These are phyloP conservation scores for Dolomedes plantarius DNA, from an alignment of 2,888 invertebrate species.

Conservation along the genomic window DNA sequence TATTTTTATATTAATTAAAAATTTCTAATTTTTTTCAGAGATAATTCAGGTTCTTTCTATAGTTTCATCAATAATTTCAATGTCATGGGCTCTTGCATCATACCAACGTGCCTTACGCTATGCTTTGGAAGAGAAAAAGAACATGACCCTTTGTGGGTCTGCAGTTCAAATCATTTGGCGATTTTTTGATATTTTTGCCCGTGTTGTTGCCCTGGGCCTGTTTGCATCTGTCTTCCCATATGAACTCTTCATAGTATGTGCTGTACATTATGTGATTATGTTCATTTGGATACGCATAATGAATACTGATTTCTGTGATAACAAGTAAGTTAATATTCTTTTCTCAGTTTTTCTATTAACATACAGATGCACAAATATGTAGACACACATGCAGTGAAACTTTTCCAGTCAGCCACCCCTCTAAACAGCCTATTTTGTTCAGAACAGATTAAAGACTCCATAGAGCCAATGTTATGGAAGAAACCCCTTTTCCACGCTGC, in stretches of 20 bases:
- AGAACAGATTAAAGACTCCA: no score
- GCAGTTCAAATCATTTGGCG: slow-evolving; percentile 89
- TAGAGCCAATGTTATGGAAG: no score
- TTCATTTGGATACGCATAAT: slow-evolving; percentile 76
- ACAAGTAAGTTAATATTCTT: slow-evolving; percentile 71
- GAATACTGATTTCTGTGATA: slow-evolving; percentile 73
- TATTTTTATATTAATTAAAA: no score
- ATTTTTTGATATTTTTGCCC: slow-evolving; percentile 82
- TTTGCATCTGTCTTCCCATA: slow-evolving; percentile 77
- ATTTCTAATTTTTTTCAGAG: slow-evolving; percentile 79
- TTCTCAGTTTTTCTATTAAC: no score
- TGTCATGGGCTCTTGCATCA: slow-evolving; percentile 93
- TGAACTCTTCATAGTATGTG: slow-evolving; percentile 76
- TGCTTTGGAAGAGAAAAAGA: slow-evolving; percentile 86
- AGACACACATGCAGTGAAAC: no score
- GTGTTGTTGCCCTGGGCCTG: slow-evolving; percentile 75
- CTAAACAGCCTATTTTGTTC: no score
- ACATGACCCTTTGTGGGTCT: slow-evolving; percentile 85
- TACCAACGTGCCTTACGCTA: slow-evolving; percentile 89
- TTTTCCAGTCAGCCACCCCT: no score
- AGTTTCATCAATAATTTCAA: slow-evolving; percentile 86
- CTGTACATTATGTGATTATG: slow-evolving; percentile 77
- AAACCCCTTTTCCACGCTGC: neutral
- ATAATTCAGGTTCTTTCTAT: slow-evolving; percentile 84
- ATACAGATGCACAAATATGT: no score